A percentile compares a stretch with the other conserved stretches of the same genome.
Evolutionary conservation across 2,888 invertebrate species (phyloP).

Genomic region (Hyposoter dolosus): DNA sequence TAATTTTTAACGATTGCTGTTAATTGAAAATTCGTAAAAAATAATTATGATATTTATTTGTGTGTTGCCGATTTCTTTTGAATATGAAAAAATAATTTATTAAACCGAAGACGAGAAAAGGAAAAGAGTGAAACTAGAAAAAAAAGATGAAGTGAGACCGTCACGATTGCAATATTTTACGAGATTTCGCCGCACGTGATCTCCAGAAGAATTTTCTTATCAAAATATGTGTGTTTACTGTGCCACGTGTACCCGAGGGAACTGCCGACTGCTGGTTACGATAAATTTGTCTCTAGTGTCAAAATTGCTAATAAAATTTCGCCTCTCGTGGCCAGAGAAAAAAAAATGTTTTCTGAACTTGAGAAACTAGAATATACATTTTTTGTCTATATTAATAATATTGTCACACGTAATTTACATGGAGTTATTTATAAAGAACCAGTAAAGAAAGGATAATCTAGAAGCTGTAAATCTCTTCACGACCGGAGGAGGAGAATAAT

Average conservation of each 20-base stretch:
- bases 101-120: background rate
- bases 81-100: background rate
- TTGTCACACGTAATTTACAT: background rate
- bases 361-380: background rate
- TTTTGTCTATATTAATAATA: background rate
- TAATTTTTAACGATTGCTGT: background rate
- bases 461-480: background rate
- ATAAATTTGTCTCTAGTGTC: slow-evolving; percentile 43
- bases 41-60: background rate
- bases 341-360: slow-evolving; percentile 12
- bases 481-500: background rate
- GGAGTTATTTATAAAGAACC: background rate
- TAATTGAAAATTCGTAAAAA: background rate
- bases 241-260: slow-evolving; percentile 31
- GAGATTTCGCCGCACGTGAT: slow-evolving; percentile 44
- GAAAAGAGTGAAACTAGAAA: background rate
- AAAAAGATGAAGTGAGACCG: background rate
- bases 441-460: background rate
- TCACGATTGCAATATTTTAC: slow-evolving; percentile 52
- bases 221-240: slow-evolving; percentile 57
- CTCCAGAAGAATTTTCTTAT: slow-evolving; percentile 58
- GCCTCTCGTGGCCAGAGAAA: slow-evolving; percentile 9
- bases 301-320: slow-evolving; percentile 22
- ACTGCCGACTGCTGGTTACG: slow-evolving; percentile 42
- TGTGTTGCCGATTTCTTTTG: background rate